Percentiles rank a stretch among this genome's conserved stretches.
These are phyloP conservation scores for Ceraclea dissimilis DNA, from an alignment of 2,888 invertebrate genomes.

Conservation along the genomic window DNA sequence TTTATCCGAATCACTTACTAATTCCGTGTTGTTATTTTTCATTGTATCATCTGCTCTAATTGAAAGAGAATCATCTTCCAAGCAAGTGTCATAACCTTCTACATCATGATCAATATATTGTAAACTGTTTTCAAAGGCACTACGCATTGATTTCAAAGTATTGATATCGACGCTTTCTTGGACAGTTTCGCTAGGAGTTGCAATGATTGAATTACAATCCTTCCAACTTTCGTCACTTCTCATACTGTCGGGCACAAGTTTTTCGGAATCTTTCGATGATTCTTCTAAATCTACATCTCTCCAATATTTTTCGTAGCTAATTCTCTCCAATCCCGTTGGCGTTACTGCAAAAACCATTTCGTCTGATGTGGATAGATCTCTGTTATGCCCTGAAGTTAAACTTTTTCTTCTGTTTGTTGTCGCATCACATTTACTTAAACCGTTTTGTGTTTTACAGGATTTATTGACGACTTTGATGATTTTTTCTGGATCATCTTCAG, in stretches of 20 bases:
- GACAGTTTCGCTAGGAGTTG: conserved; percentile 33
- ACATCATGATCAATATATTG: conserved; percentile 46
- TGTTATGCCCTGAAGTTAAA: conserved; percentile 44
- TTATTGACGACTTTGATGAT: conserved; percentile 34
- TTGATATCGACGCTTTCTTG: conserved; percentile 34
- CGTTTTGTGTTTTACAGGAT: conserved; percentile 30
- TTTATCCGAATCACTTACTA: conserved; percentile 13
- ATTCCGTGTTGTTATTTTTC: conserved; percentile 19
- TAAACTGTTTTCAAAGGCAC: conserved; percentile 36
- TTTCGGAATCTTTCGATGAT: conserved; percentile 17
- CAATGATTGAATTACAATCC: conserved; percentile 36
- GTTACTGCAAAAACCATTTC: conserved; percentile 50
- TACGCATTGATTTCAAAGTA: conserved; percentile 37
- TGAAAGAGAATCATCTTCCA: conserved; percentile 49
- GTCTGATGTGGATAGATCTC: conserved; percentile 46
- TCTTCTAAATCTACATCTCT: conserved; percentile 34
- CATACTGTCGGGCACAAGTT: conserved; percentile 31
- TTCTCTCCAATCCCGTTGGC: conserved; percentile 45
- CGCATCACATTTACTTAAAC: conserved; percentile 22
- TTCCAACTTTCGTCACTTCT: conserved; percentile 44
- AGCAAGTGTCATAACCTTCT: conserved; percentile 55
- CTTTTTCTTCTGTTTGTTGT: conserved; percentile 29
- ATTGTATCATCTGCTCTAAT: conserved; percentile 18
- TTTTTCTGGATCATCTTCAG: conserved; percentile 41
- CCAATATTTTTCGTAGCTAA: conserved; percentile 48